Percentiles rank a stretch among this genome's conserved stretches.
These are phyloP conservation scores for Allygus modestus DNA, from an alignment of 2,888 invertebrate genomes.

Conservation along the genomic window DNA sequence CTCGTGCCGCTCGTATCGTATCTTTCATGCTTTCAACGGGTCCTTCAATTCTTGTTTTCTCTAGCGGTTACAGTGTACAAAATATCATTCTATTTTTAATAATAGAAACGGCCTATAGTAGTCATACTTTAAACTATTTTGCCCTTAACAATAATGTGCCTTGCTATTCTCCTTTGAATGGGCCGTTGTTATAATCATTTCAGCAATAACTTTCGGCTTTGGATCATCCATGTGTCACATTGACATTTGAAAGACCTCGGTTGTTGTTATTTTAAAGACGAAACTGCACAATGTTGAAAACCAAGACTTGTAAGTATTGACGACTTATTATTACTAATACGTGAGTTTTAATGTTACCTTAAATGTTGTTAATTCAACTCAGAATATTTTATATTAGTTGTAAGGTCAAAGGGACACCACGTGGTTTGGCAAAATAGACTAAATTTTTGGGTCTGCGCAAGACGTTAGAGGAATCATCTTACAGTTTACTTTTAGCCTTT, in stretches of 20 bases:
- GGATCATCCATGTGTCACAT: slow-evolving; percentile 65
- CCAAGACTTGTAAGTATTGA: slow-evolving; percentile 57
- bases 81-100: background rate
- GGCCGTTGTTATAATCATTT: slow-evolving; percentile 4
- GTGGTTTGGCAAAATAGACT: slow-evolving; percentile 48
- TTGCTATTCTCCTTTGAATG: slow-evolving; percentile 17
- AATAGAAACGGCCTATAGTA: background rate
- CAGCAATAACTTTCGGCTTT: slow-evolving; percentile 53
- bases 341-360: background rate
- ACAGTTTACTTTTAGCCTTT: slow-evolving; percentile 28
- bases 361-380: background rate
- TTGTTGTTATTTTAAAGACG: slow-evolving; percentile 27
- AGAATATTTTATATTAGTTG: background rate
- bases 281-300: slow-evolving; percentile 54
- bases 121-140: background rate
- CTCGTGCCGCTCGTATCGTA: slow-evolving; percentile 64
- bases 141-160: background rate
- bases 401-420: slow-evolving; percentile 62
- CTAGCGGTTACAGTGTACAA: background rate
- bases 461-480: slow-evolving; percentile 21
- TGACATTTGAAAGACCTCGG: slow-evolving; percentile 60
- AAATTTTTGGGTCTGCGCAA: slow-evolving; percentile 9
- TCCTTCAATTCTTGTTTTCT: slow-evolving; percentile 52
- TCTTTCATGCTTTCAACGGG: slow-evolving; percentile 64
- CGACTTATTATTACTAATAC: background rate